A percentile compares a stretch with the other conserved stretches of the same genome.
Evolutionary conservation across 2,888 invertebrate genomes (phyloP).

Genomic region (Cephus spinipes): DNA sequence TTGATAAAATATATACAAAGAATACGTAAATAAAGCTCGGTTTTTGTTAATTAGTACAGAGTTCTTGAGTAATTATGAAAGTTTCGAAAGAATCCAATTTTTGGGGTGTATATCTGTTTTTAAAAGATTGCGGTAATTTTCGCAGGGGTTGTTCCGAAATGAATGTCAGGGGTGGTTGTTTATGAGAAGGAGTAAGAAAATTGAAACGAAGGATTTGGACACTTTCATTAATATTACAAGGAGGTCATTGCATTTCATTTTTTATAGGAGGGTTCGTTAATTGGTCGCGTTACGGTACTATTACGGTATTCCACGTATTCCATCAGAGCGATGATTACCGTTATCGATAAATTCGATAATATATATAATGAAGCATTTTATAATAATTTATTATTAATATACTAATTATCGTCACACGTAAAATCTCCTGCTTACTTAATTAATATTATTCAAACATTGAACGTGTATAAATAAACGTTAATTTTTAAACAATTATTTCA

Average conservation of each 20-base stretch:
- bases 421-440: background rate
- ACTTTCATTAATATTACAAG: background rate
- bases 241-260: background rate
- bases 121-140: background rate
- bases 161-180: background rate
- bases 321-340: background rate
- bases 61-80: too few species aligned
- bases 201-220: background rate
- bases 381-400: background rate
- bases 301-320: background rate
- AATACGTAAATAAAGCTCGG: too few species aligned
- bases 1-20: too few species aligned
- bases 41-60: too few species aligned
- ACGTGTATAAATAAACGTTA: background rate
- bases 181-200: background rate
- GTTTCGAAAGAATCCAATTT: too few species aligned
- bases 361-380: background rate
- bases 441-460: slow-evolving; percentile 12
- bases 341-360: background rate
- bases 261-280: background rate
- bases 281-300: background rate
- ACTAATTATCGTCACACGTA: background rate
- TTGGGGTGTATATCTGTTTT: background rate
- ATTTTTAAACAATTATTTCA: background rate
- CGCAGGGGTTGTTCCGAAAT: background rate